Percentiles rank a stretch among this genome's conserved stretches.
Conservation (phyloP, 1,140 invertebrate genomes). For the Drosophila rufa region DNA sequence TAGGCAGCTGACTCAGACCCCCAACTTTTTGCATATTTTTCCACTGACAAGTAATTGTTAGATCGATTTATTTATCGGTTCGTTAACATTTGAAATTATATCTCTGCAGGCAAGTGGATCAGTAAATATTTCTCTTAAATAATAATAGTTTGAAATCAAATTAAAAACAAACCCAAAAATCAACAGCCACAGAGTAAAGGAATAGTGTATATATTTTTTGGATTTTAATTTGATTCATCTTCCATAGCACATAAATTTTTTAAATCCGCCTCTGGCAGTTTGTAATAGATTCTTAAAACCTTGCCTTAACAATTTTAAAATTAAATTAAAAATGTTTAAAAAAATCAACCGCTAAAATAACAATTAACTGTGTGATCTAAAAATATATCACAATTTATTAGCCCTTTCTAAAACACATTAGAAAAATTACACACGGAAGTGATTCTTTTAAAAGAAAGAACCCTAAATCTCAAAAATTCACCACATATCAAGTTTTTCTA, state of each 20-base stretch:
- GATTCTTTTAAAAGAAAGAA: background rate
- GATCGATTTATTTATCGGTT: background rate
- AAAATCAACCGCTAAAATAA: background rate
- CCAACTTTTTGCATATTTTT: slow-evolving; percentile 3
- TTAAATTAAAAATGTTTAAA: background rate
- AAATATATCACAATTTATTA: slow-evolving; percentile 66
- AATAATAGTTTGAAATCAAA: no score
- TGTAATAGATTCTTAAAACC: background rate
- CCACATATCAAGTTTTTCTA: no score
- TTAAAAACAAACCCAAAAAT: no score
- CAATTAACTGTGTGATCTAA: slow-evolving; percentile 30
- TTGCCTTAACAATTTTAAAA: slow-evolving; percentile 4
- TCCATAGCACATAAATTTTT: background rate
- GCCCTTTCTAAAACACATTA: slow-evolving; percentile 3
- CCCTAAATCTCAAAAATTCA: no score
- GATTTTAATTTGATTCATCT: background rate
- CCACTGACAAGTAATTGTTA: no score
- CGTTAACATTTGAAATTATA: background rate
- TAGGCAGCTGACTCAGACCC: no score
- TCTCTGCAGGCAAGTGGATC: no score
- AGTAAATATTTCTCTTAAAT: no score
- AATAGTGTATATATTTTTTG: background rate
- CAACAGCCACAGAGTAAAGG: no score
- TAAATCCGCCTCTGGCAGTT: background rate
- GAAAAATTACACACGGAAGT: background rate